A percentile compares a stretch with the other conserved stretches of the same genome.
These are phyloP conservation scores for Odontocerum albicorne DNA, from an alignment of 2,888 invertebrate genomes.

Conservation along the genomic window DNA sequence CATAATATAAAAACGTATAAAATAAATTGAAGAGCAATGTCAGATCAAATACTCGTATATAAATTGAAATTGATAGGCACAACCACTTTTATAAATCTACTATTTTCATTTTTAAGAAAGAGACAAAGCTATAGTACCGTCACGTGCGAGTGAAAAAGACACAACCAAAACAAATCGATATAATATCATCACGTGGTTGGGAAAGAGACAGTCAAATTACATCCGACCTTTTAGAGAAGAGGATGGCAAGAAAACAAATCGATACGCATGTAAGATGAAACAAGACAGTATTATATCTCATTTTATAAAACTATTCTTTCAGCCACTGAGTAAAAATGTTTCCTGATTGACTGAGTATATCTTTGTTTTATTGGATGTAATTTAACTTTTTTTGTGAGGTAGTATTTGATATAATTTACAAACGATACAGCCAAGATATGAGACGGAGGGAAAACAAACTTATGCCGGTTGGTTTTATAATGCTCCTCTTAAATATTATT, in stretches of 20 bases:
- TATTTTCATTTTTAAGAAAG: too few relatives aligned
- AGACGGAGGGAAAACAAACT: slow-evolving; percentile 23
- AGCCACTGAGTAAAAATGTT: background rate
- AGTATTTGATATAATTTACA: too few relatives aligned
- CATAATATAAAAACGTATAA: too few relatives aligned
- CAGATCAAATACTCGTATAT: too few relatives aligned
- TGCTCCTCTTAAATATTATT: too few relatives aligned
- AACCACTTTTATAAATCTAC: too few relatives aligned
- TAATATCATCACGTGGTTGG: slow-evolving; percentile 43
- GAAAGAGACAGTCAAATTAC: slow-evolving; percentile 2
- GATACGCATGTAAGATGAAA: slow-evolving; percentile 37
- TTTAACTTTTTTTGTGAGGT: too few relatives aligned
- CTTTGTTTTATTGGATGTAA: too few relatives aligned
- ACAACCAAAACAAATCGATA: slow-evolving; percentile 62
- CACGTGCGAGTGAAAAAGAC: slow-evolving; percentile 50
- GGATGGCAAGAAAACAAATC: slow-evolving; percentile 25
- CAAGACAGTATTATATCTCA: background rate
- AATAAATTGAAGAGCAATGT: too few relatives aligned
- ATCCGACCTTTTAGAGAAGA: slow-evolving; percentile 3
- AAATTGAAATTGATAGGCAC: too few relatives aligned
- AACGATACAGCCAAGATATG: too few relatives aligned
- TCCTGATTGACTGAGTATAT: background rate
- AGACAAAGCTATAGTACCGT: slow-evolving; percentile 45
- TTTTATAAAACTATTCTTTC: background rate
- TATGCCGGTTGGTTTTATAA: slow-evolving; percentile 1